Base-by-base conservation (phyloP, 92 coral and sea anemone genomes). In the Montipora capitata region DNA sequence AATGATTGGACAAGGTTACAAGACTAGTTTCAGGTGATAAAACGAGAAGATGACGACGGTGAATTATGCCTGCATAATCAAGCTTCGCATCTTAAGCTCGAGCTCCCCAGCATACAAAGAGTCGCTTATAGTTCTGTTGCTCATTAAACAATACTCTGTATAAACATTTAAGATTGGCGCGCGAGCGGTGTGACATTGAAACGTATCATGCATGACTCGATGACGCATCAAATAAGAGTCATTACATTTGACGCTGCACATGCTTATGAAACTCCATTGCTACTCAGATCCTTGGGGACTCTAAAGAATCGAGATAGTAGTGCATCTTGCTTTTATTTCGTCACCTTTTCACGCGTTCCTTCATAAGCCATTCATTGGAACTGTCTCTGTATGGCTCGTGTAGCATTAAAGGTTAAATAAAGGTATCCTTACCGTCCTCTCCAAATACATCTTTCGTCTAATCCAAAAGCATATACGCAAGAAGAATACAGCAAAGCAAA, bases 391-490 rank as follows among this genome's bases (percentile, higher is more conserved):
- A 12, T 48, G 44, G 70, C 41, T 58, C 27, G 43, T 41, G 42
- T 83, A 40, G 11, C 59, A 44, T 8, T 40, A 40, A 83, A 72
- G 41, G 62, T 15, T 44, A 59, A 83, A 61, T 54, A 13, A 35
- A 12, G 17, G 3, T 72, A 12, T 62, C 58, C 79, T 81, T 45
- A 83, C 87, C 87, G 72, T 59, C 79, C 87, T 44, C 72, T 72
- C 87, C 87, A 83, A 45, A 83, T 83, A 40, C 87, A 83, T 40
- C 48, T 15, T 40, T 83, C 87, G 10, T 59, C 79, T 17, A 83
- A 4, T 16, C 52, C 18, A 8, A 72, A 18, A 42, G 87, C 44
- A 59, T 49, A 72, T 41, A 83, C 61, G n/a, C n/a, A 83, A 61
- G 7, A 39, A 68, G 10, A 40, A 9, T 6, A 14, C 5, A 83